These are phyloP conservation scores for Drosophila chauvacae DNA, from an alignment of 1,140 invertebrate genomes.

Conservation along the genomic window DNA sequence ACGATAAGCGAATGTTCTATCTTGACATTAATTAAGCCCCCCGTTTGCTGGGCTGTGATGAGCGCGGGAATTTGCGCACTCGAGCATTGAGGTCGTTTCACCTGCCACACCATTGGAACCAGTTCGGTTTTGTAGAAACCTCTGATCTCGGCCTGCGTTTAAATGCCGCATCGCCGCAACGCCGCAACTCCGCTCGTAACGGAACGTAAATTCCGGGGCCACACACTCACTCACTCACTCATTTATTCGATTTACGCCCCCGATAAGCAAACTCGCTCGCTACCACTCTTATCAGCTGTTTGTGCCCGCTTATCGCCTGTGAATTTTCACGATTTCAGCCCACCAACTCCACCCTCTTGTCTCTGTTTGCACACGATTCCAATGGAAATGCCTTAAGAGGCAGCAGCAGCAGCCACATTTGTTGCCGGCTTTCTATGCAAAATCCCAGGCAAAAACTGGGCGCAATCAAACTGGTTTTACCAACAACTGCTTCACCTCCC, in stretches of 20 bases:
- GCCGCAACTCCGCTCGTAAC: constrained; percentile 10
- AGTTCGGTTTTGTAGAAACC: constrained; percentile 18
- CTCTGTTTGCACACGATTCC: constrained; percentile 35
- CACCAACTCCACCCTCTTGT: not conserved
- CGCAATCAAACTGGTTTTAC: constrained; percentile 34
- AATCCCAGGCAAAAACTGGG: constrained; percentile 20
- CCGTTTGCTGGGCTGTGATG: constrained; percentile 12
- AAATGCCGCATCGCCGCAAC: constrained; percentile 4
- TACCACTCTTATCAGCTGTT: constrained; percentile 34
- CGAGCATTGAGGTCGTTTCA: constrained; percentile 46
- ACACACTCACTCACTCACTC: constrained; percentile 21
- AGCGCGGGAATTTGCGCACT: constrained; percentile 42
- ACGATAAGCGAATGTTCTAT: constrained; percentile 62
- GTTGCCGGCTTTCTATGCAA: constrained; percentile 46
- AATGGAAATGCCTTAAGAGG: constrained; percentile 8
- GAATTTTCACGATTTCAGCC: constrained; percentile 38
- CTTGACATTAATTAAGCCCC: constrained; percentile 59
- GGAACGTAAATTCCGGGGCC: constrained; percentile 29
- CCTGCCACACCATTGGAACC: constrained; percentile 37
- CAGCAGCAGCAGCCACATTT: constrained; percentile 9
- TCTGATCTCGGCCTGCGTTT: constrained; percentile 31
- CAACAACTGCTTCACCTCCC: not conserved
- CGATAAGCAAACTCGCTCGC: constrained; percentile 21
- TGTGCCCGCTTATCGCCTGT: constrained; percentile 44
- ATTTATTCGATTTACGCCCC: constrained; percentile 7